Base-by-base conservation (phyloP, 2,888 invertebrate genomes). In the Idaea aversata region DNA sequence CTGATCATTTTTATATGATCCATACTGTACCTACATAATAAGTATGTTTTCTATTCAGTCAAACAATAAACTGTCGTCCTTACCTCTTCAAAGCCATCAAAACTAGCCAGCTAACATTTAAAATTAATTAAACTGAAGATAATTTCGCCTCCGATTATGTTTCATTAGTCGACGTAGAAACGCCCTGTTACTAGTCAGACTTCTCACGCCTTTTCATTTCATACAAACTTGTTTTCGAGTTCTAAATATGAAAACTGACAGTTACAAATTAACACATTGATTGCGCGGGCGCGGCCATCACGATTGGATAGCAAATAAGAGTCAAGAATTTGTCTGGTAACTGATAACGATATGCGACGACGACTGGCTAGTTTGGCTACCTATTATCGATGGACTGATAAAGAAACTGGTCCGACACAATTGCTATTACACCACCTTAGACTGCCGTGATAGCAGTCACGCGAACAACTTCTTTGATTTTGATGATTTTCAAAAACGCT, bases 301-400 rank as follows among this genome's bases (percentile, higher is more conserved):
- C 16, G 58, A 16, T 67, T 60, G 61, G 34, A 65, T 25, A 67
- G 38, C 68, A 72, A 71, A 74, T 73, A 69, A 47, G 47, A 47
- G 47, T 5, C 68, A 66, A 75, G 71, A 74, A 75, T 70, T 70
- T 72, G 66, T 67, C 71, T 69, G 75, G 69, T 77, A 1, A 5
- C 10, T 59, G 59, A 59, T 59, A 59, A 34, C 59, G 59, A 64
- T 65, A 64, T 66, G 70, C 71, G 69, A 59, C 67, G 64, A 61
- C 61, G 65, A 65, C 63, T 66, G 34, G 5, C 36, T 25, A 25
- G 10, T 10, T 36, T 36, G 36, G 13, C 7, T 59, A 34, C 59
- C 16, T 59, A 77, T 79, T 86, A 88, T 88, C 86, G 84, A 83
- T 83, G 77, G 68, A 68, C 62, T 81, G 88, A 89, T 88, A 88